Evolutionary conservation across 2,113 vertebrate genomes (phyloP), one percentile per base, ranked within the genome.

Genomic region (Cyprinus carpio): DNA sequence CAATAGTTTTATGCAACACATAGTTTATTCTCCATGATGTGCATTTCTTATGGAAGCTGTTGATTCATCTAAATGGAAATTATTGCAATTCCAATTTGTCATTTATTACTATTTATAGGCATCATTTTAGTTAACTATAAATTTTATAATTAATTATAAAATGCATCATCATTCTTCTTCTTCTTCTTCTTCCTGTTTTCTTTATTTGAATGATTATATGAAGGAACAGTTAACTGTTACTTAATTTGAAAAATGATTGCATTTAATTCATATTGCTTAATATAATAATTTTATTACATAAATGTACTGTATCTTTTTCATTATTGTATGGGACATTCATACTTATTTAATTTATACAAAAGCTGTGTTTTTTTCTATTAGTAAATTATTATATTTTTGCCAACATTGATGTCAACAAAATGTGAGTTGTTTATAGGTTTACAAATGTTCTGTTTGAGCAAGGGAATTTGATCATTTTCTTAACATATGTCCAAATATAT

Each of bases 401-500:
- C 40, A 43, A 10, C 40, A 43, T 10, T 43, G 40, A 43, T 11
- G 34, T 37, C 34, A 29, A 64, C 25, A n/a, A 64, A 40, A 40
- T 49, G 46, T 49, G 9, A 13, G 6, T 37, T 78, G 71, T 71
- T 37, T 71, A 60, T 78, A 37, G 75, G 10, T 78, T 78, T 23
- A 58, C 18, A 78, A 15, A 60, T 79, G 13, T 37, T 58, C 54
- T 65, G 8, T 65, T 81, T 81, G 15, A 49, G 46, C 80, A n/a
- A 18, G 8, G 62, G 64, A 82, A 69, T 82, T 67, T 54, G 80
- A 69, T 69, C 13, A 69, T 82, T 67, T 46, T 49, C 64, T 84
- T 84, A 34, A 40, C 37, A 77, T 40, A 64, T 79, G 40, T 84
- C 83, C 40, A 43, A 62, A 71, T 74, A 71, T 69, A 78, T 87